Percentiles rank a stretch among this genome's conserved stretches.
Evolutionary conservation across 2,797 vertebrate species (phyloP).

Genomic region (Acanthurus leucopareius): DNA sequence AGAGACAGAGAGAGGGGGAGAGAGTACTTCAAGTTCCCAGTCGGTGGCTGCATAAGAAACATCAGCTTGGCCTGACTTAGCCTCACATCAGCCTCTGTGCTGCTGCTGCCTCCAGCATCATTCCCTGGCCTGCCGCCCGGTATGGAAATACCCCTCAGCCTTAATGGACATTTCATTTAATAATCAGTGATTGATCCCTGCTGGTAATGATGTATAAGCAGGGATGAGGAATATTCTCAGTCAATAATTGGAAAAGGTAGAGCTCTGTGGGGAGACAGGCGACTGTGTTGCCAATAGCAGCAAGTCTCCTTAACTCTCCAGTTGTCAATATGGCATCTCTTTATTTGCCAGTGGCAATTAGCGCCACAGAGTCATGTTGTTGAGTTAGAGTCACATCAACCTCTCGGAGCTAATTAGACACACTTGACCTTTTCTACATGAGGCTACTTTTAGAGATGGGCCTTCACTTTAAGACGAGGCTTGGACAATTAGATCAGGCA

Average conservation of each 20-base stretch:
- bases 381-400: conserved; percentile 60
- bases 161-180: conserved; percentile 84
- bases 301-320: conserved; percentile 66
- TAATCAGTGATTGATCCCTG: conserved; percentile 82
- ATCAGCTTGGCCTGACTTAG: conserved; percentile 29
- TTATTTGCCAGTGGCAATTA: conserved; percentile 76
- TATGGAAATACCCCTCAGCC: conserved; percentile 76
- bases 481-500: neutral
- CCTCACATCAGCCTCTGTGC: conserved; percentile 19
- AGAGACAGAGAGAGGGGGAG: too few species aligned
- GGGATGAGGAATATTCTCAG: conserved; percentile 70
- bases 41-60: conserved; percentile 43
- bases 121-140: conserved; percentile 70
- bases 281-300: conserved; percentile 63
- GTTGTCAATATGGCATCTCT: conserved; percentile 78
- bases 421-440: conserved; percentile 79
- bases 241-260: conserved; percentile 76
- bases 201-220: conserved; percentile 81
- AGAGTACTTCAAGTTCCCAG: conserved; percentile 31
- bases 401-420: conserved; percentile 74
- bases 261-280: conserved; percentile 43
- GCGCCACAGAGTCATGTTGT: conserved; percentile 52
- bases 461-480: conserved; percentile 25
- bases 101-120: conserved; percentile 40
- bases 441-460: conserved; percentile 60